phyloP scores from a whole-genome alignment of 2,888 invertebrate species.

The Quadroppia sp. region DNA sequence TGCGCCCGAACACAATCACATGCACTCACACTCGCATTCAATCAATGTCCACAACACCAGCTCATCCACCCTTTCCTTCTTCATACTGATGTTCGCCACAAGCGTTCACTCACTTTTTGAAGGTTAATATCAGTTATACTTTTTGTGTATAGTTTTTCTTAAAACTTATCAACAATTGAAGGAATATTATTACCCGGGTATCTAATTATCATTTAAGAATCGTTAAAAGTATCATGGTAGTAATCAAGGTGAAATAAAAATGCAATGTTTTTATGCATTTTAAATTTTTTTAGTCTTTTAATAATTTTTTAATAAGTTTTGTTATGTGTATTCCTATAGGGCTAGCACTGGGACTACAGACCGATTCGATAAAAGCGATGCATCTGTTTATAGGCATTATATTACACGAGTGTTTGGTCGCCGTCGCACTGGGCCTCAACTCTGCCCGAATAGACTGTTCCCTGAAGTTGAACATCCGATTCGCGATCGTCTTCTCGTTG shows the following conservation, averaged over 20 bases:
- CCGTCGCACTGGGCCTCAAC: conserved; percentile 52
- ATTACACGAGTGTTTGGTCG: conserved; percentile 51
- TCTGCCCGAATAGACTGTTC: conserved; percentile 49
- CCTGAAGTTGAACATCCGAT: conserved; percentile 48
- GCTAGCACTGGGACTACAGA: conserved; percentile 52
- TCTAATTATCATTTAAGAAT: too few species aligned
- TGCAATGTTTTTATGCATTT: too few species aligned
- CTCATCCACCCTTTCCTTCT: conserved; percentile 48
- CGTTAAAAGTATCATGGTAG: too few species aligned
- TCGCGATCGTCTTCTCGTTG: conserved; percentile 50
- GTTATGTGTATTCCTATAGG: conserved; percentile 48
- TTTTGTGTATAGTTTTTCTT: too few species aligned
- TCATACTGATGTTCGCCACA: conserved; percentile 51
- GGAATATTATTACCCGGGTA: too few species aligned
- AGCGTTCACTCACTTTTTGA: conserved; percentile 53
- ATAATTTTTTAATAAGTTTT: too few species aligned
- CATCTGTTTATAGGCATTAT: conserved; percentile 52
- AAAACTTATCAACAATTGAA: too few species aligned
- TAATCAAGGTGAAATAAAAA: too few species aligned
- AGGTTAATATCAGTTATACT: conserved; percentile 35
- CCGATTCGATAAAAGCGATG: conserved; percentile 49
- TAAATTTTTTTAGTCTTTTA: too few species aligned
- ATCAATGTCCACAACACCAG: conserved; percentile 34
- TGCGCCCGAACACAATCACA: neutral
- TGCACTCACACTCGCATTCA: conserved; percentile 35